Conservation (phyloP, 2,888 invertebrate species). For the Tridacna gigas region DNA sequence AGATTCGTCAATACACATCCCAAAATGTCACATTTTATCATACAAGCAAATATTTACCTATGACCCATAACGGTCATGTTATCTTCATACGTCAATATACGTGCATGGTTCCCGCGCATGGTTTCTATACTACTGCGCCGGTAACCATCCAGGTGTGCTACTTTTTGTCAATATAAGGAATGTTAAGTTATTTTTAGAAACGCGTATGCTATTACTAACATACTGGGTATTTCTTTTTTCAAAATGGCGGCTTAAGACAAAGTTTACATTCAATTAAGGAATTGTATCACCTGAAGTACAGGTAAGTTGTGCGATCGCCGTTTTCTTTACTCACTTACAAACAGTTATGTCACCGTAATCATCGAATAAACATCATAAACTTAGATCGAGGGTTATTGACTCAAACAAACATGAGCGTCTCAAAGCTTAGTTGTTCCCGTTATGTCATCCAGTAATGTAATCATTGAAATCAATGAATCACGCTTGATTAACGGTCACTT, state of each 20-base stretch:
- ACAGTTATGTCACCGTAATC: slow-evolving; percentile 6
- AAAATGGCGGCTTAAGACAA: slow-evolving; percentile 41
- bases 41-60: slow-evolving; percentile 23
- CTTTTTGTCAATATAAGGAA: slow-evolving; percentile 50
- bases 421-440: background rate
- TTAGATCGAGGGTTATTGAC: slow-evolving; percentile 1
- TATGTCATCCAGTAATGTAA: background rate
- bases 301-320: slow-evolving; percentile 12
- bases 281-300: slow-evolving; percentile 3
- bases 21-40: background rate
- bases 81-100: slow-evolving; percentile 3
- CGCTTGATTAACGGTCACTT: slow-evolving; percentile 2
- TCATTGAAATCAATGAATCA: slow-evolving; percentile 7
- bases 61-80: slow-evolving; percentile 19
- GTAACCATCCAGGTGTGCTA: slow-evolving; percentile 49
- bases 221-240: slow-evolving; percentile 27
- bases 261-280: slow-evolving; percentile 4
- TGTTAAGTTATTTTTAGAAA: slow-evolving; percentile 45
- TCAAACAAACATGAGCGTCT: slow-evolving; percentile 7
- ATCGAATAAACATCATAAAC: slow-evolving; percentile 22
- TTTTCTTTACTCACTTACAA: background rate
- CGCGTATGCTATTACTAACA: slow-evolving; percentile 39
- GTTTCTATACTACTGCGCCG: slow-evolving; percentile 22
- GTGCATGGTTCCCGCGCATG: slow-evolving; percentile 25
- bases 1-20: slow-evolving; percentile 15